phyloP scores from a whole-genome alignment of 2,888 invertebrate genomes.

The Volucella zonaria region DNA sequence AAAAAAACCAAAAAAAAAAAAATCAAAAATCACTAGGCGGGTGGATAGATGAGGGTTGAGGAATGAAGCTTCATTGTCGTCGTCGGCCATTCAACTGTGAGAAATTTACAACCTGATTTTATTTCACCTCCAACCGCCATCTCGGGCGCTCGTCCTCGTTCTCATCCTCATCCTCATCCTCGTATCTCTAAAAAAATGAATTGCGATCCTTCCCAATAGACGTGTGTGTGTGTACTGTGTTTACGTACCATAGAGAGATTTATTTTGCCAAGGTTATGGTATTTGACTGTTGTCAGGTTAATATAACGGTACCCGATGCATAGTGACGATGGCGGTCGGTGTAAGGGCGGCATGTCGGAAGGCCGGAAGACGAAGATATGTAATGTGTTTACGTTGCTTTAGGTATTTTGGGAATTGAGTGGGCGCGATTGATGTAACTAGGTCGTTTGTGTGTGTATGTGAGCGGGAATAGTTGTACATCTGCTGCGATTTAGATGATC shows the following conservation, averaged over 20 bases:
- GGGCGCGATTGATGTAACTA: constrained; percentile 43
- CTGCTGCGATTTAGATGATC: constrained; percentile 45
- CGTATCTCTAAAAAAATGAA: constrained; percentile 1
- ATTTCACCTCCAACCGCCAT: not conserved
- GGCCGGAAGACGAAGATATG: constrained; percentile 7
- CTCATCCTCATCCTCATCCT: too few relatives aligned
- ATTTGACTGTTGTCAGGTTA: constrained; percentile 57
- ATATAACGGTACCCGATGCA: constrained; percentile 10
- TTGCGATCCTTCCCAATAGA: constrained; percentile 5
- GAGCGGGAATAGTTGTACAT: constrained; percentile 57
- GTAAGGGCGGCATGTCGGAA: not conserved
- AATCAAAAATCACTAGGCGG: not conserved
- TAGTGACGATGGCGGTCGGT: not conserved
- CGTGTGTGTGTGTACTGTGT: not conserved
- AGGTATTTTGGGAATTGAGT: constrained; percentile 42
- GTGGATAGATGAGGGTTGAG: not conserved
- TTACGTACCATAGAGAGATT: constrained; percentile 47
- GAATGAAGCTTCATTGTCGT: not conserved
- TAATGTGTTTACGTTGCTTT: constrained; percentile 7
- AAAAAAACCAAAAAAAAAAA: not conserved
- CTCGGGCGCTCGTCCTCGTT: not conserved
- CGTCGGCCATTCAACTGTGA: constrained; percentile 56
- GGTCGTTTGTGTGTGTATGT: constrained; percentile 40
- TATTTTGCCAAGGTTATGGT: constrained; percentile 59
- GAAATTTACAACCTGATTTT: constrained; percentile 49